Percentiles rank a stretch among this genome's conserved stretches.
These are phyloP conservation scores for Cladopsammia gracilis DNA, from an alignment of 64 coral and sea anemone species.

Conservation along the genomic window DNA sequence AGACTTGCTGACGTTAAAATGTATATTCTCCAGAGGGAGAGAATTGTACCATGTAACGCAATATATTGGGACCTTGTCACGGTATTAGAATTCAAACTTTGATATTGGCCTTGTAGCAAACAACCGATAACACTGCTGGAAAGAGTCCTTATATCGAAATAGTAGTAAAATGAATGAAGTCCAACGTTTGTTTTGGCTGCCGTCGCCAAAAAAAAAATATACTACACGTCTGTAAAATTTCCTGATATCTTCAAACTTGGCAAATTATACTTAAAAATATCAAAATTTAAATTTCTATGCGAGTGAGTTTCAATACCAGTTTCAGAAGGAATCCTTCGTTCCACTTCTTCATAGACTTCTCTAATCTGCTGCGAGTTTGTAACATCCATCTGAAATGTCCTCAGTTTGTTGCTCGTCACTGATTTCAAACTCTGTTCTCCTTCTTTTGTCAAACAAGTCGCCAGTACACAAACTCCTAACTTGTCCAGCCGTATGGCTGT, in stretches of 20 bases:
- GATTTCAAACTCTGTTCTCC: background rate
- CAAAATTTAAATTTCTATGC: background rate
- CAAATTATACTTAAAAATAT: no score
- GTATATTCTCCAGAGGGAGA: no score
- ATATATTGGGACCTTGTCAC: no score
- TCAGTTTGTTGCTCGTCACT: background rate
- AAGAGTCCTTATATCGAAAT: no score
- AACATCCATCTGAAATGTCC: background rate
- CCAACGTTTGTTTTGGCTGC: no score
- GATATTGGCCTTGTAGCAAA: no score
- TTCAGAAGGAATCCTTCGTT: background rate
- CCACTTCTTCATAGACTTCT: conserved; percentile 6
- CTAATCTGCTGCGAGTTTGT: background rate
- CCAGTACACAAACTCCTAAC: background rate
- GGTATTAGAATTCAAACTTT: no score
- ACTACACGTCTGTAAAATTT: background rate
- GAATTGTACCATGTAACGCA: no score
- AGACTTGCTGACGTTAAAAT: no score
- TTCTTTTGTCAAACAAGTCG: conserved; percentile 12
- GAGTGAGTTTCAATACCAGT: background rate
- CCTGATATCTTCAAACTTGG: background rate
- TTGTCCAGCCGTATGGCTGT: conserved; percentile 9
- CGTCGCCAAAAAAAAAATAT: no score
- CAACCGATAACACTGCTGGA: no score
- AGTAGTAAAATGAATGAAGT: no score